phyloP scores from a whole-genome alignment of 2,113 vertebrate species.

The Perccottus glenii region DNA sequence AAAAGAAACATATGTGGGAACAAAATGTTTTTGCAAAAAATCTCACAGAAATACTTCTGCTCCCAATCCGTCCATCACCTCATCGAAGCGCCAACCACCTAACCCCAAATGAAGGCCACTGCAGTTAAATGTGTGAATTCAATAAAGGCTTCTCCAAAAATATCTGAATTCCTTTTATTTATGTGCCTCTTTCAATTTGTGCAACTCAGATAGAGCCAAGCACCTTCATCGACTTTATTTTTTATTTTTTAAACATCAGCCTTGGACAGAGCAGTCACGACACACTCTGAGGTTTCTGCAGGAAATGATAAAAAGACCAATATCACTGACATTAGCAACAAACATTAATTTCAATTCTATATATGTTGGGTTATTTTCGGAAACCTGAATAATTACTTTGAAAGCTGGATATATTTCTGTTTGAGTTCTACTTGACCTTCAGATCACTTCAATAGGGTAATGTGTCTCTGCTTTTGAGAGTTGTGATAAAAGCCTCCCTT shows the following conservation, averaged over 20 bases:
- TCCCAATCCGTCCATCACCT: constrained; percentile 9
- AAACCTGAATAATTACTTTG: neutral
- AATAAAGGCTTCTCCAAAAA: constrained; percentile 42
- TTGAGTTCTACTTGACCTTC: constrained; percentile 2
- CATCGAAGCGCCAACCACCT: neutral
- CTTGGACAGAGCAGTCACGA: constrained; percentile 28
- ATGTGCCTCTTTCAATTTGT: constrained; percentile 14
- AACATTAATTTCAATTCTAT: neutral
- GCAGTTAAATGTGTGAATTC: constrained; percentile 33
- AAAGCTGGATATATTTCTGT: neutral
- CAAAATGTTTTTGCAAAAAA: neutral
- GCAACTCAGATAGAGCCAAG: neutral
- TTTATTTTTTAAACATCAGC: constrained; percentile 21
- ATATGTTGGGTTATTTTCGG: constrained; percentile 9
- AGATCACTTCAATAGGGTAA: neutral
- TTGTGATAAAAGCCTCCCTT: neutral
- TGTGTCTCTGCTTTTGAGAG: neutral
- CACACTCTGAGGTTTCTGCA: neutral
- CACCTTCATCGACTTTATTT: neutral
- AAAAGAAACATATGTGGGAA: no score
- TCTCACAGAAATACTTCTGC: neutral
- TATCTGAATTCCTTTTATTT: constrained; percentile 33
- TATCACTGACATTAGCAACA: neutral
- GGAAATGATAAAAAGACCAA: constrained; percentile 1
- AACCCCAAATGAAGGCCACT: constrained; percentile 33